Evolutionary conservation across 2,113 vertebrate species (phyloP).

Genomic region (Notothenia coriiceps): DNA sequence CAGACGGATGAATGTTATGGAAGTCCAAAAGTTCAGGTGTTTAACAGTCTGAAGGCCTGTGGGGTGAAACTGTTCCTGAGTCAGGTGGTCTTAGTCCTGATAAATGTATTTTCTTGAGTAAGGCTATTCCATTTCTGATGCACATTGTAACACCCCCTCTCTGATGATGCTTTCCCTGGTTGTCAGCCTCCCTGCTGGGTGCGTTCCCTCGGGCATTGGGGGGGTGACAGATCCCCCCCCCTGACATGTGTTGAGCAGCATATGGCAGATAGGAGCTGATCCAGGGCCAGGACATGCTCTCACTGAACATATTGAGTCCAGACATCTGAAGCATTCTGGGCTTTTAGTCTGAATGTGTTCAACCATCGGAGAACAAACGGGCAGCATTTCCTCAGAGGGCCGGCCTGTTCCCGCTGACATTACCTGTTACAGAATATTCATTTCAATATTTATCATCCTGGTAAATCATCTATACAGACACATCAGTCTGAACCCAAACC

Average conservation of each 20-base stretch:
- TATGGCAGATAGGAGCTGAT: constrained; percentile 90
- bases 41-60: too few relatives aligned
- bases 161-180: constrained; percentile 45
- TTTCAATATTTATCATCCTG: background rate
- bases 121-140: background rate
- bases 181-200: constrained; percentile 47
- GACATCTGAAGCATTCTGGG: constrained; percentile 78
- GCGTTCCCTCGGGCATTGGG: constrained; percentile 44
- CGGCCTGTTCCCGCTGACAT: background rate
- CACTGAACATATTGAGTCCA: constrained; percentile 80
- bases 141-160: constrained; percentile 6
- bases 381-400: constrained; percentile 57
- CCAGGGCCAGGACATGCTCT: constrained; percentile 76
- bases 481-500: background rate
- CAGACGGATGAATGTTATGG: too few relatives aligned
- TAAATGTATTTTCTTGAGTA: too few relatives aligned
- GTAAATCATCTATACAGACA: background rate
- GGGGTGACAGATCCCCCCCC: constrained; percentile 83
- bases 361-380: constrained; percentile 30
- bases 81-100: too few relatives aligned
- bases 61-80: too few relatives aligned
- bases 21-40: too few relatives aligned
- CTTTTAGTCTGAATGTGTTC: constrained; percentile 61
- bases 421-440: background rate
- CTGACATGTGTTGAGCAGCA: constrained; percentile 88